Evolutionary conservation across 2,888 invertebrate genomes (phyloP), one percentile per base, ranked within the genome.

Genomic region (Netelia melanura): DNA sequence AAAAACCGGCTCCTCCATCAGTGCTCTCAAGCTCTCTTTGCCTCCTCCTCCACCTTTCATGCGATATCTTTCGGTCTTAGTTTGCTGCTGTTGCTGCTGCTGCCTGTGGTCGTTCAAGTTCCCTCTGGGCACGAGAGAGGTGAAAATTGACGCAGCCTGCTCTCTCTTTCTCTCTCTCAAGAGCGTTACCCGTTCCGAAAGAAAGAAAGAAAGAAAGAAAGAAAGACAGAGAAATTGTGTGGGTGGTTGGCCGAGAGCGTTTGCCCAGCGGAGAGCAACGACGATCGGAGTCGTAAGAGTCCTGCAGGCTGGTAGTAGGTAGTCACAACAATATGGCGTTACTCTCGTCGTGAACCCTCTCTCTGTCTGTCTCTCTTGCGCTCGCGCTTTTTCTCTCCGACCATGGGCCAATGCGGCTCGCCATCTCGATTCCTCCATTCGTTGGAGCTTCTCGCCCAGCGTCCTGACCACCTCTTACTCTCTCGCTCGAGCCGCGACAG

Each of bases 261-360:
- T 76, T 84, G 72, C 77, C 54, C 44, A 23, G 75, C 30, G 78
- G 44, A 81, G 23, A 76, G 67, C 65, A 72, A 72, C 65, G 64
- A 52, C 67, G 72, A 56, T 68, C 58, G 61, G 62, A 43, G 38
- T 21, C 52, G 1, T 64, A 67, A 71, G 71, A 76, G 77, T 74
- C 79, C 80, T 75, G 83, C 74, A 76, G 83, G 79, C 76, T 80
- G 77, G 78, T 75, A 68, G 78, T 87, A 81, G 71, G 87, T 87
- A 89, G 90, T 89, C 89, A 87, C 88, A 90, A 91, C 91, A 90
- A 89, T 89, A 90, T 89, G 91, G 90, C 90, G 81, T 85, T 72
- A 65, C 75, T 76, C 79, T 81, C 78, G 84, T 68, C 86, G 70
- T 58, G 62, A 54, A 65, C 58, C 17, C 58, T 71, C 72, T 72